A percentile compares a stretch with the other conserved stretches of the same genome.
Evolutionary conservation across 2,888 invertebrate genomes (phyloP).

Genomic region (Pterostichus madidus): DNA sequence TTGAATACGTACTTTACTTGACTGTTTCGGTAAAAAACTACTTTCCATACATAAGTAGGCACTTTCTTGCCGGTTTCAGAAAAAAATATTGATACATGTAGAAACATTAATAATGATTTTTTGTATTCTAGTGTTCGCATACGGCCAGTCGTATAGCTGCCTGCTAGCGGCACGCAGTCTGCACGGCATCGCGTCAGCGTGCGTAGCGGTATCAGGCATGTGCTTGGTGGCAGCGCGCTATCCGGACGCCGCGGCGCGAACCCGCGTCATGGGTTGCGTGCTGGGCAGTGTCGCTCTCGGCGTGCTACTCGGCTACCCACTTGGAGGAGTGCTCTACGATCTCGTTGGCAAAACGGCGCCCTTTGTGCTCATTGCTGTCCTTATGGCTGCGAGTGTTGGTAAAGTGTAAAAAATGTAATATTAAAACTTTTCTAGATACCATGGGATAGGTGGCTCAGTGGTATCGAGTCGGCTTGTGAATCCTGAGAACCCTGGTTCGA

Average conservation of each 20-base stretch:
- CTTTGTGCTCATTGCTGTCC: conserved; percentile 83
- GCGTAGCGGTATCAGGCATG: conserved; percentile 90
- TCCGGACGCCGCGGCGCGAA: conserved; percentile 79
- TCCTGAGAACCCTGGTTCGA: too few species aligned
- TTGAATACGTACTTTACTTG: too few species aligned
- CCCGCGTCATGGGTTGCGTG: conserved; percentile 88
- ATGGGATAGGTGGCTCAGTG: too few species aligned
- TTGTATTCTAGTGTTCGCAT: conserved; percentile 83
- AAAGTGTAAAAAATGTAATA: conserved; percentile 64
- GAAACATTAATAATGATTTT: too few species aligned
- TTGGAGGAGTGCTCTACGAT: conserved; percentile 88
- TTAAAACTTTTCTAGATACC: too few species aligned
- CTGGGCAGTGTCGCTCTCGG: conserved; percentile 90
- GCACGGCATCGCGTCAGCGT: conserved; percentile 90
- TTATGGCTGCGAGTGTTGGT: conserved; percentile 80
- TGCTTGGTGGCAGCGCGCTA: conserved; percentile 85
- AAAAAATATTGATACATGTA: too few species aligned
- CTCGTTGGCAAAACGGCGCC: conserved; percentile 87
- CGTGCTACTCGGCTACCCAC: conserved; percentile 89
- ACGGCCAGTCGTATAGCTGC: conserved; percentile 84
- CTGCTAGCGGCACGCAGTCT: conserved; percentile 87
- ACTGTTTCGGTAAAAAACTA: too few species aligned
- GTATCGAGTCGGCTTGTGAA: too few species aligned
- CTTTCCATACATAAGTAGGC: too few species aligned
- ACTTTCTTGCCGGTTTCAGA: too few species aligned